Percentiles rank a stretch among this genome's conserved stretches.
Conservation (phyloP, 2,113 vertebrate genomes). For the Pachycephala philippinensis region DNA sequence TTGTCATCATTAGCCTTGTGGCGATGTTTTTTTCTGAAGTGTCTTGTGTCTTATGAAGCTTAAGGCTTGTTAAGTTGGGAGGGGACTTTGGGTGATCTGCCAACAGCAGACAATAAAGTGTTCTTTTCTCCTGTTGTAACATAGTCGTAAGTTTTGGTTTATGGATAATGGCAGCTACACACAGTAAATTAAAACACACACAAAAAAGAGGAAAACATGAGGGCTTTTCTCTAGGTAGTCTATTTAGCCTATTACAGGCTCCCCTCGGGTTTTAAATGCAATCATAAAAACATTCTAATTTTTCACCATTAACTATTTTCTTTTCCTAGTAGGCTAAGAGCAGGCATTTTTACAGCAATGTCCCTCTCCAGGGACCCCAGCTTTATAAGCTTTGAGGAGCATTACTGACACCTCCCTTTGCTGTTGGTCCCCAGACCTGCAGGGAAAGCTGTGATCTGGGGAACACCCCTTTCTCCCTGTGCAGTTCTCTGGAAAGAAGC, state of each 20-base stretch:
- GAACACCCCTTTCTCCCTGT: background rate
- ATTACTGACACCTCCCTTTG: background rate
- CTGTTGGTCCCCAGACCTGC: background rate
- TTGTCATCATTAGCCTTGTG: constrained; percentile 84
- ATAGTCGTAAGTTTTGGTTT: constrained; percentile 54
- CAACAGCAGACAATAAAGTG: constrained; percentile 76
- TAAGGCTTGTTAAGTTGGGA: constrained; percentile 80
- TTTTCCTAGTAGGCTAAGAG: background rate
- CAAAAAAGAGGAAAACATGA: constrained; percentile 28
- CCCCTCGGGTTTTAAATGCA: background rate
- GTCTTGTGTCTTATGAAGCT: constrained; percentile 78
- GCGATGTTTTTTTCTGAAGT: constrained; percentile 78
- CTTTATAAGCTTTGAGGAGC: background rate
- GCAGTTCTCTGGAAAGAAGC: background rate
- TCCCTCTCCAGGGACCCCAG: background rate
- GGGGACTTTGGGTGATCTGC: constrained; percentile 71
- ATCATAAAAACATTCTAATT: background rate
- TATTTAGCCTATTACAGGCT: constrained; percentile 27
- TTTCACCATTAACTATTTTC: constrained; percentile 26
- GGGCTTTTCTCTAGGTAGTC: constrained; percentile 29
- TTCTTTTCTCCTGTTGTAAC: constrained; percentile 74
- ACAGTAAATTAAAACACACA: constrained; percentile 48
- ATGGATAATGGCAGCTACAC: constrained; percentile 46
- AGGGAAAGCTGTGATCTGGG: background rate
- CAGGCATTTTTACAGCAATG: background rate